Base-by-base conservation (phyloP, 1,140 invertebrate species). In the Argopecten irradians region DNA sequence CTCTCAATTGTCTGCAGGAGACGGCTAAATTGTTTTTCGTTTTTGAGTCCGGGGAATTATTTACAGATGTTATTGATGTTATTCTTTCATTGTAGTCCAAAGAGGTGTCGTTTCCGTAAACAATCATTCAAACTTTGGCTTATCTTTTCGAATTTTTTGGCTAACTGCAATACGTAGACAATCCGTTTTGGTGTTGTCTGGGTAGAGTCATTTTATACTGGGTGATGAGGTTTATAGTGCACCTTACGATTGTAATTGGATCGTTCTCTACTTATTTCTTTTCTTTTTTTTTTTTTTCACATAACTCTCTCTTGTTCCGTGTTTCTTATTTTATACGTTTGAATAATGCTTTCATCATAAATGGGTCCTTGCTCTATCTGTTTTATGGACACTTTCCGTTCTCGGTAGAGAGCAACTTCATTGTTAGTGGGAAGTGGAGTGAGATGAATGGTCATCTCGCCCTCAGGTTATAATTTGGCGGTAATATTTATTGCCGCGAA, bases 141-240 rank as follows among this genome's bases (percentile, higher is more conserved):
- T 83, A 28, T 82, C 36, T n/a, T 9, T 33, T 3, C 0, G 55
- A 82, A 14, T 87, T 0, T 34, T n/a, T n/a, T n/a, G n/a, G 19
- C 16, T 85, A 89, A 46, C 71, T 86, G 32, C 88, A 89, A 41
- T 89, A n/a, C 85, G 34, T 83, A 84, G 0, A 86, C 82, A 9
- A 86, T 89, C 28, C 85, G 14, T 1, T 86, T 55, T 28, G 85
- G 88, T 55, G 85, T 86, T 8, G 85, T 86, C 13, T n/a, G n/a
- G n/a, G 39, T 9, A 3, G 82, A 83, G 5, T 89, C 88, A 32
- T 86, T 89, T 55, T 71, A 36, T 16, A 89, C 82, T 1, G 13
- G n/a, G 84, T 86, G 84, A 28, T 88, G 55, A 32, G 86, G 86
- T 83, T 83, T 87, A 22, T 87, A 87, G 19, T 87, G 86, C 9